These are phyloP conservation scores for Amphimallon solstitiale DNA, from an alignment of 2,888 invertebrate genomes.

Conservation along the genomic window DNA sequence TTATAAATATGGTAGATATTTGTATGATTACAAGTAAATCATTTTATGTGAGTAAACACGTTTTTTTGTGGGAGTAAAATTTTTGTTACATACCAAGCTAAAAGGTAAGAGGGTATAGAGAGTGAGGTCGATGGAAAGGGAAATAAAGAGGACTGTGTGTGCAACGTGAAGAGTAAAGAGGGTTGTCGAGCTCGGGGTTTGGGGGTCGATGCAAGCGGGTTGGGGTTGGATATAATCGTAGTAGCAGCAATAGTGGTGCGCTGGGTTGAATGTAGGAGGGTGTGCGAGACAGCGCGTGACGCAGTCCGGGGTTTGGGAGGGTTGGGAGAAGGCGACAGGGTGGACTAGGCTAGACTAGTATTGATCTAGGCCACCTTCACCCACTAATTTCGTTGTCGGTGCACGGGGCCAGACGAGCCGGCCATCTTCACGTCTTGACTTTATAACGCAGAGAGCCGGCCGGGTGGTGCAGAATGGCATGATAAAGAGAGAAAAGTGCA, in stretches of 20 bases:
- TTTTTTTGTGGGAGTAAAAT: no score
- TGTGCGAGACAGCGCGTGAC: conserved; percentile 37
- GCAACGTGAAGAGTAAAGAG: conserved; percentile 34
- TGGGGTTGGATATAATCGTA: conserved; percentile 33
- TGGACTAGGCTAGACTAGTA: conserved; percentile 63
- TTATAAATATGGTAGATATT: no score
- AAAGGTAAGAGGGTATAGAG: background rate
- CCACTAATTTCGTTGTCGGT: conserved; percentile 54
- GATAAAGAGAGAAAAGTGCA: conserved; percentile 20
- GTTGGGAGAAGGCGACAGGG: conserved; percentile 52
- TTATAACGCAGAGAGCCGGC: conserved; percentile 44
- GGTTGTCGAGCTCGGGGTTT: background rate
- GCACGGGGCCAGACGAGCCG: conserved; percentile 46
- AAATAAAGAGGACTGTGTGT: background rate
- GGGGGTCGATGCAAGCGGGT: conserved; percentile 38
- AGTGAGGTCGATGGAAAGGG: background rate
- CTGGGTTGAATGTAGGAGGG: conserved; percentile 17
- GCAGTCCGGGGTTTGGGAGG: conserved; percentile 33
- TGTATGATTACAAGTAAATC: no score
- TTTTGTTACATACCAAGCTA: no score
- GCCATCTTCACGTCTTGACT: conserved; percentile 52
- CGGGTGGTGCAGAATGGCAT: conserved; percentile 42
- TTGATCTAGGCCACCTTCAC: conserved; percentile 59
- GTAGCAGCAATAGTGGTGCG: conserved; percentile 36
- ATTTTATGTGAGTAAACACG: no score